phyloP scores from a whole-genome alignment of 2,113 vertebrate species.

The Oenanthe oenanthe region DNA sequence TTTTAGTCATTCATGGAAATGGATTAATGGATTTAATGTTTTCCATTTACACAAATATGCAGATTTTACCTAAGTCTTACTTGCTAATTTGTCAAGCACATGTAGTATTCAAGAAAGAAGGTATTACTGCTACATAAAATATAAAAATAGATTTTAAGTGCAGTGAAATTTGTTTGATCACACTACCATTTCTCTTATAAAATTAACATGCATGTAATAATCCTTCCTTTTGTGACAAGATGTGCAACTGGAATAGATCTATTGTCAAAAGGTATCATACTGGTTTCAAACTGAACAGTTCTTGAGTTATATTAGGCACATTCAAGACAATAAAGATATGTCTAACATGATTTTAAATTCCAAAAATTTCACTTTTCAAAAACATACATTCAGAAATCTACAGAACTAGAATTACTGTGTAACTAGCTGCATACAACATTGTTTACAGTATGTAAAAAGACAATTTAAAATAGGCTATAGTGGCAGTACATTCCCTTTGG shows the following conservation, averaged over 20 bases:
- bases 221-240: neutral
- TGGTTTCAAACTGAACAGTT: neutral
- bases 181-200: neutral
- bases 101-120: neutral
- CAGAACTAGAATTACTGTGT: neutral
- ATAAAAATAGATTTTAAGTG: neutral
- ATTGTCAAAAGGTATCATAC: neutral
- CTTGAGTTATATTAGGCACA: neutral
- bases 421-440: neutral
- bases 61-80: neutral
- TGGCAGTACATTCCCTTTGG: neutral
- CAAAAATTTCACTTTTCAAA: neutral
- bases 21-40: neutral
- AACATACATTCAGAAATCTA: too few species aligned
- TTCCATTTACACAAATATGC: neutral
- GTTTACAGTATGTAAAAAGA: neutral
- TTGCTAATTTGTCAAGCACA: neutral
- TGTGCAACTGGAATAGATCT: neutral
- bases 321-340: neutral
- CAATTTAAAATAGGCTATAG: neutral
- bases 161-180: neutral
- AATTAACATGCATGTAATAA: neutral
- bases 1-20: neutral
- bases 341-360: neutral
- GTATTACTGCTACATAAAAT: neutral